Conservation (phyloP, 2,113 vertebrate species). For the Choloepus hoffmanni region DNA sequence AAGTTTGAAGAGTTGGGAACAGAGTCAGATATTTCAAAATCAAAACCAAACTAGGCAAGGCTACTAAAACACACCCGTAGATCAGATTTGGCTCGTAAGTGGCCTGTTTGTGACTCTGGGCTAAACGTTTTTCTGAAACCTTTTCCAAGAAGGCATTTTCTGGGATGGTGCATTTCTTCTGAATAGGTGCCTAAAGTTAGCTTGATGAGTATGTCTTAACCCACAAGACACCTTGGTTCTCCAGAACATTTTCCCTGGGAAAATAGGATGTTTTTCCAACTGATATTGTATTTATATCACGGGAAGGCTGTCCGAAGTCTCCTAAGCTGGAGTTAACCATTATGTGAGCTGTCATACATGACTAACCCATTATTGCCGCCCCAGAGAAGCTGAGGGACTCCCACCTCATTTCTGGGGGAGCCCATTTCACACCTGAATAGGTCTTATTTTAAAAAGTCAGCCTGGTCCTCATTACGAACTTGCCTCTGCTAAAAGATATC, state of each 20-base stretch:
- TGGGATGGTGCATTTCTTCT: neutral
- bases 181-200: neutral
- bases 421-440: slow-evolving; percentile 81
- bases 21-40: neutral
- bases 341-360: slow-evolving; percentile 74
- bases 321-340: slow-evolving; percentile 55
- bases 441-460: slow-evolving; percentile 75
- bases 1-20: neutral
- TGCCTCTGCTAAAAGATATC: slow-evolving; percentile 77
- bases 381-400: slow-evolving; percentile 71
- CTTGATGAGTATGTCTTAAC: neutral
- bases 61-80: neutral
- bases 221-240: neutral
- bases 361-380: slow-evolving; percentile 73
- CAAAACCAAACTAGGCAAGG: neutral
- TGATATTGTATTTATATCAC: slow-evolving; percentile 67
- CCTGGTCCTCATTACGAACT: slow-evolving; percentile 71
- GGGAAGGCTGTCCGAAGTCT: slow-evolving; percentile 44
- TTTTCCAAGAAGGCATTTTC: neutral
- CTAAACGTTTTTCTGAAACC: neutral
- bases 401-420: slow-evolving; percentile 77
- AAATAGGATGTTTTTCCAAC: slow-evolving; percentile 47
- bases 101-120: neutral
- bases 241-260: neutral
- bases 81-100: neutral